Evolutionary conservation across 2,888 invertebrate species (phyloP).

Genomic region (Reticulitermes lucifugus): DNA sequence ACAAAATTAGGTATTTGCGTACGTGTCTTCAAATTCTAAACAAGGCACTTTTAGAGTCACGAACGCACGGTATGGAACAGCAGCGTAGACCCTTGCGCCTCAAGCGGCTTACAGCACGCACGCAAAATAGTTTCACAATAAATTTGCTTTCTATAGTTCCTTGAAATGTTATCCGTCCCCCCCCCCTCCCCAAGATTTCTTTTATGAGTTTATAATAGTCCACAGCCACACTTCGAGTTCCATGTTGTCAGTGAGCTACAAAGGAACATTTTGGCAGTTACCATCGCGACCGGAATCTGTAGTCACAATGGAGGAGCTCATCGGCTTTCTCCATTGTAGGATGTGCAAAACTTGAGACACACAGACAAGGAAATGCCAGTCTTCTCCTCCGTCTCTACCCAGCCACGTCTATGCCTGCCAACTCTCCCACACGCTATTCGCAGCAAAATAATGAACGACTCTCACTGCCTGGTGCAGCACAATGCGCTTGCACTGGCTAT

Average conservation of each 20-base stretch:
- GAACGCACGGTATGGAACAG: no score
- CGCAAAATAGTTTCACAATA: no score
- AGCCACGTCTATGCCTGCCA: constrained; percentile 7
- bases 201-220: no score
- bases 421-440: constrained; percentile 17
- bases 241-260: not conserved
- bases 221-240: no score
- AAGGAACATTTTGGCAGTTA: not conserved
- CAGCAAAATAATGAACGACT: not conserved
- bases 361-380: not conserved
- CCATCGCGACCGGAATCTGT: not conserved
- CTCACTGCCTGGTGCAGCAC: not conserved
- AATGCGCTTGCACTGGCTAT: not conserved
- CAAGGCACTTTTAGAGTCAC: no score
- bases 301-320: not conserved
- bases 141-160: no score
- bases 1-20: no score
- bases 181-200: no score
- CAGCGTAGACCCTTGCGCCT: no score
- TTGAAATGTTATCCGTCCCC: no score
- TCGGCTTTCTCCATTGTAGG: constrained; percentile 14
- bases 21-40: no score
- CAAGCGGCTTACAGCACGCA: no score
- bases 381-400: not conserved
- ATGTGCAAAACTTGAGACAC: constrained; percentile 25